Percentiles rank a stretch among this genome's conserved stretches.
These are phyloP conservation scores for Muscina levida DNA, from an alignment of 2,888 invertebrate species.

Conservation along the genomic window DNA sequence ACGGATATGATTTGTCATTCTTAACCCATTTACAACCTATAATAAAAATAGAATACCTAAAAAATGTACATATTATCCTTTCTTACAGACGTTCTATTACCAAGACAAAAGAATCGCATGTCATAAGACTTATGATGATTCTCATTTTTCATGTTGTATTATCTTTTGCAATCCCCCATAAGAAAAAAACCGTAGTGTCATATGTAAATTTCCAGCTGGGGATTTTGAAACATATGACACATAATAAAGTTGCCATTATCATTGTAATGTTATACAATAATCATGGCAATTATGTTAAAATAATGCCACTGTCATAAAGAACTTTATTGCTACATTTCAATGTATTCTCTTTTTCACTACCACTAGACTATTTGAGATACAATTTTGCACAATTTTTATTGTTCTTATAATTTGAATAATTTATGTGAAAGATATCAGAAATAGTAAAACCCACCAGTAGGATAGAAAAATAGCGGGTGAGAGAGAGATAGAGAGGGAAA, in stretches of 20 bases:
- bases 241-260: slow-evolving; percentile 27
- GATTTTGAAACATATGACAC: neutral
- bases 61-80: slow-evolving; percentile 21
- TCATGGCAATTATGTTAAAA: slow-evolving; percentile 65
- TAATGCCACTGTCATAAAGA: slow-evolving; percentile 58
- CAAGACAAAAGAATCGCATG: neutral
- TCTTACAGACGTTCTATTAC: neutral
- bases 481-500: too few species aligned
- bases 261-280: slow-evolving; percentile 56
- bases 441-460: too few species aligned
- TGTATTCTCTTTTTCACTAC: neutral
- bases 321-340: slow-evolving; percentile 52
- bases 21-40: neutral
- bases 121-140: slow-evolving; percentile 7
- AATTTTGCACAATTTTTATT: slow-evolving; percentile 32
- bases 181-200: slow-evolving; percentile 8
- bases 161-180: too few species aligned
- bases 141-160: neutral
- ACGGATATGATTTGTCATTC: slow-evolving; percentile 14
- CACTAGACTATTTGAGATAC: neutral
- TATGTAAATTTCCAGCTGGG: slow-evolving; percentile 9
- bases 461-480: neutral
- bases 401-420: slow-evolving; percentile 42
- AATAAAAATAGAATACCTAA: neutral
- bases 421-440: slow-evolving; percentile 3